Percentiles rank a stretch among this genome's conserved stretches.
phyloP scores from a whole-genome alignment of 1,140 invertebrate genomes.

The Elysia chlorotica region DNA sequence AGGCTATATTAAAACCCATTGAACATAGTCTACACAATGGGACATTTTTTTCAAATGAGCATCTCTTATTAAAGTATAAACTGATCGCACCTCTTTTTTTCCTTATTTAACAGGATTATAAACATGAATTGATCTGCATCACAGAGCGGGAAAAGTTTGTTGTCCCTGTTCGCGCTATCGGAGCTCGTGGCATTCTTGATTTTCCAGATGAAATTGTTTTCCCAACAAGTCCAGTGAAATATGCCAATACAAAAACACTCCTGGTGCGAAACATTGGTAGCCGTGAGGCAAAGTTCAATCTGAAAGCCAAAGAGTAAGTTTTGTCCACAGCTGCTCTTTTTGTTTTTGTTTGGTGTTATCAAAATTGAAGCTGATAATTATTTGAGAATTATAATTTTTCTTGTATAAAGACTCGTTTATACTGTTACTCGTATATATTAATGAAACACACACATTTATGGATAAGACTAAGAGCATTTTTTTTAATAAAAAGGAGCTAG shows the following conservation, averaged over 20 bases:
- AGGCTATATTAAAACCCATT: no score
- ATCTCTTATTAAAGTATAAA: no score
- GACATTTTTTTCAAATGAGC: no score
- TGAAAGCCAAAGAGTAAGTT: slow-evolving; percentile 55
- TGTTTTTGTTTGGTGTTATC: no score
- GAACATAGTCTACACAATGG: no score
- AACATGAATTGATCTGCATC: slow-evolving; percentile 60
- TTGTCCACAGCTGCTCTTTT: no score
- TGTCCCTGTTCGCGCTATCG: slow-evolving; percentile 60
- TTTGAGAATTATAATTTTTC: no score
- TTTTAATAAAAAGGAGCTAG: neutral
- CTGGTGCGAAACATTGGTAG: slow-evolving; percentile 62
- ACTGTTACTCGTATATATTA: no score
- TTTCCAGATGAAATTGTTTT: slow-evolving; percentile 62
- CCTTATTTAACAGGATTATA: slow-evolving; percentile 56
- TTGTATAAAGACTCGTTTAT: no score
- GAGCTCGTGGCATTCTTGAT: slow-evolving; percentile 60
- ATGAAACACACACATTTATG: no score
- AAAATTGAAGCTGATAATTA: no score
- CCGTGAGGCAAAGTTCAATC: slow-evolving; percentile 58
- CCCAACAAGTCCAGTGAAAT: slow-evolving; percentile 57
- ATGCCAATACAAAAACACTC: slow-evolving; percentile 56
- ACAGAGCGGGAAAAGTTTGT: slow-evolving; percentile 63
- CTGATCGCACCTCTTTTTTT: neutral
- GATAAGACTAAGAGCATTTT: no score